Conservation (phyloP, 2,797 vertebrate genomes). For the Clarias pachynema region DNA sequence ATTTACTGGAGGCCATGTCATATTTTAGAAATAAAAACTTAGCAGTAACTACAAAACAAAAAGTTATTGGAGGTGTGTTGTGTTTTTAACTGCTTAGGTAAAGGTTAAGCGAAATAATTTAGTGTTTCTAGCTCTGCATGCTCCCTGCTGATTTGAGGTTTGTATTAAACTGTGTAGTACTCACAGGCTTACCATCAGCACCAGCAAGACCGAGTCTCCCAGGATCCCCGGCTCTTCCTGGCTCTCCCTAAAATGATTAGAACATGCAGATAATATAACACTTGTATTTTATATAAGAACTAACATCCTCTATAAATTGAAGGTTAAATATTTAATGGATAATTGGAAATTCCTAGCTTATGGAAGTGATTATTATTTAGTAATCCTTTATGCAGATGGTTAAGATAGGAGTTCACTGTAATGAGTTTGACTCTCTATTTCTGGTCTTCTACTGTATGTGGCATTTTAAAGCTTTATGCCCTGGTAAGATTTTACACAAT, state of each 20-base stretch:
- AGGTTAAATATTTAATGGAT: not conserved
- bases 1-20: no score
- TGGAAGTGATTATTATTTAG: not conserved
- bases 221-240: conserved; percentile 79
- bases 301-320: not conserved
- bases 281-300: not conserved
- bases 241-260: conserved; percentile 79
- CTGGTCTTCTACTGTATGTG: not conserved
- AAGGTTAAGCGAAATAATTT: conserved; percentile 3
- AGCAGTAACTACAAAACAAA: not conserved
- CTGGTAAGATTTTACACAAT: conserved; percentile 34
- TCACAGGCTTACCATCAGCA: conserved; percentile 99
- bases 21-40: not conserved
- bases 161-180: conserved; percentile 95
- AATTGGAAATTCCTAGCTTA: not conserved
- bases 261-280: not conserved
- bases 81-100: not conserved
- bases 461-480: not conserved
- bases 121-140: conserved; percentile 25
- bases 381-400: not conserved
- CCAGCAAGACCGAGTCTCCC: conserved; percentile 90
- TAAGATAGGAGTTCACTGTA: not conserved
- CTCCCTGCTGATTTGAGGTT: conserved; percentile 60
- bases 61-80: not conserved
- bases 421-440: not conserved